A percentile compares a stretch with the other conserved stretches of the same genome.
Evolutionary conservation across 2,113 vertebrate genomes (phyloP).

Genomic region (Halcyon senegalensis): DNA sequence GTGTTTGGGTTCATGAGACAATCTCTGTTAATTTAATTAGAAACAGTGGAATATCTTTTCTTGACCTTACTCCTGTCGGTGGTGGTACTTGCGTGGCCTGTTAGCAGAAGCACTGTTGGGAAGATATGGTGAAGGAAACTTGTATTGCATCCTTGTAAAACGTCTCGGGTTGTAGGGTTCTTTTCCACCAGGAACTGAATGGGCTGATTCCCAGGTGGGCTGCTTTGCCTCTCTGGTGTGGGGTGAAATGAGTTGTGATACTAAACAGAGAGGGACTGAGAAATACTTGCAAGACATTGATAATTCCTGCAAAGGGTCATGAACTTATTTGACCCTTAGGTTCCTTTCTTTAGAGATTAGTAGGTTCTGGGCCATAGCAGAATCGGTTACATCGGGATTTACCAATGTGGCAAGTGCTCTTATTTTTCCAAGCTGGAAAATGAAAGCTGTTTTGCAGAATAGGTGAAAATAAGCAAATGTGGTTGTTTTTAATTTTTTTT

Average conservation of each 20-base stretch:
- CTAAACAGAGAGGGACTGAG: not conserved
- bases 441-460: not conserved
- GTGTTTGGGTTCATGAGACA: too few relatives aligned
- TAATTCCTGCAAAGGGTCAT: not conserved
- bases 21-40: too few relatives aligned
- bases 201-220: not conserved
- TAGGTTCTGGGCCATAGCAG: not conserved
- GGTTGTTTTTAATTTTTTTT: not conserved
- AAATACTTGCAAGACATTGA: not conserved
- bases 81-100: too few relatives aligned
- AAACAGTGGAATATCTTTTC: too few relatives aligned
- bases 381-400: not conserved
- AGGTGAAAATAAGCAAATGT: not conserved
- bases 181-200: not conserved
- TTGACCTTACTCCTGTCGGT: too few relatives aligned
- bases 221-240: fast-evolving
- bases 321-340: not conserved
- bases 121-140: not conserved
- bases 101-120: too few relatives aligned
- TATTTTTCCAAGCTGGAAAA: not conserved
- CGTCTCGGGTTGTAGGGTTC: not conserved
- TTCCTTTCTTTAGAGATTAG: not conserved
- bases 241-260: not conserved
- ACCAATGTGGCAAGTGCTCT: not conserved
- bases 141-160: not conserved